Evolutionary conservation across 2,797 vertebrate species (phyloP).

Genomic region (Coendou prehensilis): DNA sequence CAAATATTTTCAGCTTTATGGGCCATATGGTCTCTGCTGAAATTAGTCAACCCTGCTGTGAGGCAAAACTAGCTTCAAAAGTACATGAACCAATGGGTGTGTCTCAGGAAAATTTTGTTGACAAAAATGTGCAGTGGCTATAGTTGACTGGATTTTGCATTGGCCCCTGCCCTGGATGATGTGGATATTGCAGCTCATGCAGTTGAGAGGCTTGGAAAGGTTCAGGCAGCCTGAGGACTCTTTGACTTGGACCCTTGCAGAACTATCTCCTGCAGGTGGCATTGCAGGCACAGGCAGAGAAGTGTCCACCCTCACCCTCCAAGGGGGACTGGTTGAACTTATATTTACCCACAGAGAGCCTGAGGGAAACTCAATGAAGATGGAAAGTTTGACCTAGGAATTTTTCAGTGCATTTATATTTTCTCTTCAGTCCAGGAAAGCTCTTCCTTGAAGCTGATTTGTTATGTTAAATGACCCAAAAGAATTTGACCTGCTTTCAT

Average conservation of each 20-base stretch:
- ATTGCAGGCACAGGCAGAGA: not conserved
- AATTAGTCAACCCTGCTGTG: not conserved
- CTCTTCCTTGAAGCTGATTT: conserved; percentile 73
- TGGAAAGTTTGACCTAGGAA: conserved; percentile 73
- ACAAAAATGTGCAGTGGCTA: not conserved
- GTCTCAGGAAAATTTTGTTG: not conserved
- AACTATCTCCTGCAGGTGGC: not conserved
- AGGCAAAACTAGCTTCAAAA: not conserved
- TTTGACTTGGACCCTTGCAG: not conserved
- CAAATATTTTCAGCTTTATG: not conserved
- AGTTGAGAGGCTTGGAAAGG: not conserved
- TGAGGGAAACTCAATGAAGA: conserved; percentile 54
- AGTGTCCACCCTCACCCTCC: not conserved
- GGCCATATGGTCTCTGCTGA: not conserved
- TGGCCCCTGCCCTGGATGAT: not conserved
- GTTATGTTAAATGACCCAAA: conserved; percentile 69
- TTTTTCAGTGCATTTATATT: conserved; percentile 73
- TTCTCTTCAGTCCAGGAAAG: conserved; percentile 56
- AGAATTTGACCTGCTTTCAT: conserved; percentile 63
- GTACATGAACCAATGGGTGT: not conserved
- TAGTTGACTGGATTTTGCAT: not conserved
- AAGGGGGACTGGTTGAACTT: not conserved
- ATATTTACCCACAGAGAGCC: conserved; percentile 58
- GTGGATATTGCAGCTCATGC: not conserved
- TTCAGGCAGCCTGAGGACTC: not conserved